Conservation (phyloP, 2,113 vertebrate genomes). For the Dicrurus megarhynchus region DNA sequence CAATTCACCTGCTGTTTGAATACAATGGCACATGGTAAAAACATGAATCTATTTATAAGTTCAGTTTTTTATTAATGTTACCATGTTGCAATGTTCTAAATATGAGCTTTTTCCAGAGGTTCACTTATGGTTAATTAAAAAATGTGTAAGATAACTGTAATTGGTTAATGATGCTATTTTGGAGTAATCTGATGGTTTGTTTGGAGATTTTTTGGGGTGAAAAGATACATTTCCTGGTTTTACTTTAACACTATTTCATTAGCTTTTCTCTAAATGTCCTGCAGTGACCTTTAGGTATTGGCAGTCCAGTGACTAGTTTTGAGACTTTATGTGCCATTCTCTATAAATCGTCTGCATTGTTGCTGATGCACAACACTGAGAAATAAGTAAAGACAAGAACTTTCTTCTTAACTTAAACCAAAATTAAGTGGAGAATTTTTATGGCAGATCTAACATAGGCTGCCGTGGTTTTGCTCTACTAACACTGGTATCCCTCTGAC, state of each 20-base stretch:
- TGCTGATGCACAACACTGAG: not conserved
- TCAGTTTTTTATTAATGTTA: not conserved
- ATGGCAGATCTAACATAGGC: not conserved
- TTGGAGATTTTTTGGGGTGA: not conserved
- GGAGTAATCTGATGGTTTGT: not conserved
- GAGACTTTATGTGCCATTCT: not conserved
- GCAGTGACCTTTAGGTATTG: not conserved
- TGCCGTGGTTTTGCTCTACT: not conserved
- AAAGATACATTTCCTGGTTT: not conserved
- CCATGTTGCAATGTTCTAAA: not conserved
- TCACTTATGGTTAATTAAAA: not conserved
- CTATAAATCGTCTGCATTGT: not conserved
- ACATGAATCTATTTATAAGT: not conserved
- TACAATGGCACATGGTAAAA: not conserved
- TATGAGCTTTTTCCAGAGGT: not conserved
- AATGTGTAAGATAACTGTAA: not conserved
- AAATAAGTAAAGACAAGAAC: not conserved
- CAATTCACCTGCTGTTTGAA: not conserved
- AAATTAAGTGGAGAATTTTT: not conserved
- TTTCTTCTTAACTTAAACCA: not conserved
- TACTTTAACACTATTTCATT: not conserved
- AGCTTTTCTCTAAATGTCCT: not conserved
- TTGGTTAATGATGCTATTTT: not conserved
- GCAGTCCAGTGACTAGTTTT: not conserved
- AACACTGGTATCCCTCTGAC: not conserved